These are phyloP conservation scores for Halcyon malimbica DNA, from an alignment of 2,113 vertebrate genomes.

Conservation along the genomic window DNA sequence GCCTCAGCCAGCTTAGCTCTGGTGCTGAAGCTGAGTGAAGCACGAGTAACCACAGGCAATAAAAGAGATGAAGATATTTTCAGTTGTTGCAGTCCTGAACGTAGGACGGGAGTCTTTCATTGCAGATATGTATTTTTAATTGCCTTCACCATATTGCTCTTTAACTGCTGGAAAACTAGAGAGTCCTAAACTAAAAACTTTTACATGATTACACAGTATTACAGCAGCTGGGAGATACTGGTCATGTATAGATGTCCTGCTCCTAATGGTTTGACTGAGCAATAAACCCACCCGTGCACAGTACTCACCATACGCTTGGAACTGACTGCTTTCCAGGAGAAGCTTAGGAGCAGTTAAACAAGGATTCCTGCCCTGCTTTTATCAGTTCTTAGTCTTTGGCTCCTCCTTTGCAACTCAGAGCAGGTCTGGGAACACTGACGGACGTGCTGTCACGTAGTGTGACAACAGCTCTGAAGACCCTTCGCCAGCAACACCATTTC, in stretches of 20 bases:
- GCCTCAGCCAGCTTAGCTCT: neutral
- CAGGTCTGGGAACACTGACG: neutral
- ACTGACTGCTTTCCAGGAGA: neutral
- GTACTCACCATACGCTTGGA: neutral
- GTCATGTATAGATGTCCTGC: neutral
- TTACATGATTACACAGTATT: neutral
- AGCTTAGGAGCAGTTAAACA: neutral
- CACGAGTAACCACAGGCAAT: rapidly evolving
- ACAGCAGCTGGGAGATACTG: neutral
- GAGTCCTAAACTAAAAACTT: neutral
- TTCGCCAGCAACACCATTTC: neutral
- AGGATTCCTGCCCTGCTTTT: neutral
- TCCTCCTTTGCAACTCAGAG: neutral
- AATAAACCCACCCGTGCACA: neutral
- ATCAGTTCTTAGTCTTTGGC: neutral
- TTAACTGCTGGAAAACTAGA: neutral
- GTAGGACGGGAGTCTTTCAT: neutral
- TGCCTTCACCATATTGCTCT: neutral
- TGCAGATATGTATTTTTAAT: neutral
- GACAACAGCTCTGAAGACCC: rapidly evolving
- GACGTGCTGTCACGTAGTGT: neutral
- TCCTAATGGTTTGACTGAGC: neutral
- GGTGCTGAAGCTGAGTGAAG: neutral
- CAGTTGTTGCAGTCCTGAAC: neutral
- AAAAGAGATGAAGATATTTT: neutral